phyloP scores from a whole-genome alignment of 2,888 invertebrate genomes.

The Drosophila robusta region DNA sequence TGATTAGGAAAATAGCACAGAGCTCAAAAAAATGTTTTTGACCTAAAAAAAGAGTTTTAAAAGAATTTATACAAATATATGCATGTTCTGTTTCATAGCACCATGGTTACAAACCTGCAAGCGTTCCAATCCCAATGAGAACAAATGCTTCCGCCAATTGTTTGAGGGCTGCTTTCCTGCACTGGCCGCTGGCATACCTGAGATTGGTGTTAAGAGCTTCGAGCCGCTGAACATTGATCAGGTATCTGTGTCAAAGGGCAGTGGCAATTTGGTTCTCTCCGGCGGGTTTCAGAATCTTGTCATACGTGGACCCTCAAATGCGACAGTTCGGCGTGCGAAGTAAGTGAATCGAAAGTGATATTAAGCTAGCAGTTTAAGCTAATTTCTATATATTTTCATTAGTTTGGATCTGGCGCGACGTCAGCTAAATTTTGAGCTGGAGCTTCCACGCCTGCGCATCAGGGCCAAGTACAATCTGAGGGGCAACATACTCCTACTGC shows the following conservation, averaged over 20 bases:
- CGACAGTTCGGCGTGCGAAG: slow-evolving; percentile 85
- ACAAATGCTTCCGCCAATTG: slow-evolving; percentile 86
- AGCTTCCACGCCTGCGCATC: slow-evolving; percentile 86
- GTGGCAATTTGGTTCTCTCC: slow-evolving; percentile 86
- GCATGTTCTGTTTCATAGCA: slow-evolving; percentile 83
- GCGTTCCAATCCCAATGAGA: slow-evolving; percentile 86
- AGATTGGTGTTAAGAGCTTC: slow-evolving; percentile 87
- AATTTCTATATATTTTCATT: slow-evolving; percentile 24
- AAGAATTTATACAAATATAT: neutral
- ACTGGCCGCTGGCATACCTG: slow-evolving; percentile 87
- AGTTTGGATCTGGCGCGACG: slow-evolving; percentile 86
- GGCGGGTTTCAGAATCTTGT: slow-evolving; percentile 87
- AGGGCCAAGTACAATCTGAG: slow-evolving; percentile 87
- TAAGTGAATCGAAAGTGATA: slow-evolving; percentile 38
- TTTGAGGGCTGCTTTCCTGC: slow-evolving; percentile 87
- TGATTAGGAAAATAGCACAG: no score
- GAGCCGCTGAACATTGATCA: slow-evolving; percentile 87
- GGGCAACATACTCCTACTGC: slow-evolving; percentile 87
- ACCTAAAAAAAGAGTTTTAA: no score
- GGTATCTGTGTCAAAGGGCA: slow-evolving; percentile 87
- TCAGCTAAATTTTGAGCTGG: slow-evolving; percentile 86
- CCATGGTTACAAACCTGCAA: slow-evolving; percentile 86
- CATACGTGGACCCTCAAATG: slow-evolving; percentile 87
- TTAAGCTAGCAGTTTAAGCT: neutral
- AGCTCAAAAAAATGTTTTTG: no score